Conservation (phyloP, 2,888 invertebrate species). For the Tricholauxania praeusta region DNA sequence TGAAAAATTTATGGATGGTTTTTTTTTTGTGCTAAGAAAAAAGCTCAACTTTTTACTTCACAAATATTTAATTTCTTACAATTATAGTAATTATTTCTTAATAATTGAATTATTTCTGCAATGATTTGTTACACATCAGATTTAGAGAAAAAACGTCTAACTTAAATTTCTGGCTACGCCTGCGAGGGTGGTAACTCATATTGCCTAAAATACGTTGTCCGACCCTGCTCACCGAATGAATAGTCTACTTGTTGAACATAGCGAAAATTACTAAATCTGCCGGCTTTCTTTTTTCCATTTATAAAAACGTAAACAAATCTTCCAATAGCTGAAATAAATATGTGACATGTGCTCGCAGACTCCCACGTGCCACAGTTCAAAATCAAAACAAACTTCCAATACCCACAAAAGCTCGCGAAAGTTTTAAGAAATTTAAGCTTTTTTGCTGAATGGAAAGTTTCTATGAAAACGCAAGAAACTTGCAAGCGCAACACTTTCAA, state of each 20-base stretch:
- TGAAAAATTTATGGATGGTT: too few relatives aligned
- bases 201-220: not conserved
- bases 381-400: slow-evolving; percentile 36
- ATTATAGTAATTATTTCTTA: too few relatives aligned
- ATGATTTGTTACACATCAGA: too few relatives aligned
- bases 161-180: not conserved
- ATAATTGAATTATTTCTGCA: too few relatives aligned
- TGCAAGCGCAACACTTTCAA: slow-evolving; percentile 40
- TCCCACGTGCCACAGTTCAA: slow-evolving; percentile 35
- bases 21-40: too few relatives aligned
- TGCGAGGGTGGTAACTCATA: too few relatives aligned
- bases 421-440: slow-evolving; percentile 19
- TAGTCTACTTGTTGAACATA: too few relatives aligned
- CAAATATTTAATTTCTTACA: too few relatives aligned
- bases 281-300: too few relatives aligned
- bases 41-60: too few relatives aligned
- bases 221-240: not conserved
- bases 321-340: not conserved
- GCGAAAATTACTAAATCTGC: too few relatives aligned
- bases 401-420: slow-evolving; percentile 29
- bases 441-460: slow-evolving; percentile 32
- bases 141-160: not conserved
- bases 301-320: too few relatives aligned
- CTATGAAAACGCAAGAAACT: slow-evolving; percentile 3
- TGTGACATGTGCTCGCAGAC: not conserved